These are phyloP conservation scores for Esperia sulphurella DNA, from an alignment of 2,888 invertebrate species.

Conservation along the genomic window DNA sequence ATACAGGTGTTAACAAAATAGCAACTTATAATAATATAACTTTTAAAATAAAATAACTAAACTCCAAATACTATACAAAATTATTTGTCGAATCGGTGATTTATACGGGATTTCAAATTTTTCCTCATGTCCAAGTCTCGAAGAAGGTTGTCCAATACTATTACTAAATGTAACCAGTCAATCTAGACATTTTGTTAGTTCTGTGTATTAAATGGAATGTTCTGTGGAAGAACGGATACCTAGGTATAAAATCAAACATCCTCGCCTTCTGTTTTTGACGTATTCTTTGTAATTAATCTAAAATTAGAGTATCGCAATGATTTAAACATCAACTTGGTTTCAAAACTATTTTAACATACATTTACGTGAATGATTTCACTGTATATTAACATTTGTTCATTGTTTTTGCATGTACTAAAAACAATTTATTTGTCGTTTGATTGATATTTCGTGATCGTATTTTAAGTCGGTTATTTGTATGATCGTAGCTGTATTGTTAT, in stretches of 20 bases:
- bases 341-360: neutral
- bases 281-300: constrained; percentile 20
- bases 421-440: constrained; percentile 20
- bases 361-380: constrained; percentile 2
- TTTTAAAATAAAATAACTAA: too few species aligned
- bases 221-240: neutral
- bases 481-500: neutral
- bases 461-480: neutral
- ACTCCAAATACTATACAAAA: too few species aligned
- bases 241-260: neutral
- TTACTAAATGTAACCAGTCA: too few species aligned
- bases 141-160: too few species aligned
- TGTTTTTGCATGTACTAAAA: constrained; percentile 49
- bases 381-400: constrained; percentile 32
- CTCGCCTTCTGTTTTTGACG: constrained; percentile 13
- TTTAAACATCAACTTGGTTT: constrained; percentile 9
- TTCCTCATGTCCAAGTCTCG: neutral
- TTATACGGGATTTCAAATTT: too few species aligned
- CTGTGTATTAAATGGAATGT: constrained; percentile 3
- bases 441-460: constrained; percentile 8
- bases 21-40: too few species aligned
- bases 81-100: too few species aligned
- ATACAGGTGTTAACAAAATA: neutral
- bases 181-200: too few species aligned
- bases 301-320: constrained; percentile 19